Evolutionary conservation across 92 coral and sea anemone genomes (phyloP), one percentile per base, ranked within the genome.

Genomic region (Scolanthus callimorphus): DNA sequence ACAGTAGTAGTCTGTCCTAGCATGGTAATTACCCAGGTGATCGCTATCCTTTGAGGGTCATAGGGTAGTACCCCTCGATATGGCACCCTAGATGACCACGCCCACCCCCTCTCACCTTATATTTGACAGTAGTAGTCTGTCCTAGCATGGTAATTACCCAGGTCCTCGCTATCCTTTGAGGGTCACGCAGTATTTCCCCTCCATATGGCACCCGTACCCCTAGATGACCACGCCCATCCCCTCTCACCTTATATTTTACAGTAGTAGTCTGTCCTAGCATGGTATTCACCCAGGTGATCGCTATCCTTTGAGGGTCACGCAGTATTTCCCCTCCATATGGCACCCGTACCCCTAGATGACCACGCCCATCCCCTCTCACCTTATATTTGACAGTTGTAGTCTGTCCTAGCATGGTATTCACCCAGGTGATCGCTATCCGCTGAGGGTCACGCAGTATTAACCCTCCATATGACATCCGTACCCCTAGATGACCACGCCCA

Each of bases 371-470:
- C n/a, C n/a, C n/a, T n/a, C 41, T 34, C 44, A 84, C 98, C 96
- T 94, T 94, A 57, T 84, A 94, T 39, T 94, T 88, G 59, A 88
- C 96, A 19, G 81, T 71, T 24, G 90, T 73, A 28, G 89, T 59
- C 25, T 94, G 82, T 22, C 88, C 88, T 23, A 88, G 81, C 90
- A 88, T 88, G 62, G 94, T 85, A 15, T 73, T 77, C 0, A 94
- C 78, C 84, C 95, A 81, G 15, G 82, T 80, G 25, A 84, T 69
- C 41, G 94, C 96, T 25, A 85, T 85, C 29, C 89, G 76, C 55
- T 87, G 91, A 0, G 96, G 97, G 52, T 91, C 97, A 39, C 97
- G 77, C 59, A 88, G 30, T 71, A 91, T n/a, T n/a, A n/a, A n/a
- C n/a, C n/a, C n/a, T n/a, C n/a, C n/a, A n/a, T n/a, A n/a, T n/a